phyloP scores from a whole-genome alignment of 2,888 invertebrate species.

The Drosophila crucigera region DNA sequence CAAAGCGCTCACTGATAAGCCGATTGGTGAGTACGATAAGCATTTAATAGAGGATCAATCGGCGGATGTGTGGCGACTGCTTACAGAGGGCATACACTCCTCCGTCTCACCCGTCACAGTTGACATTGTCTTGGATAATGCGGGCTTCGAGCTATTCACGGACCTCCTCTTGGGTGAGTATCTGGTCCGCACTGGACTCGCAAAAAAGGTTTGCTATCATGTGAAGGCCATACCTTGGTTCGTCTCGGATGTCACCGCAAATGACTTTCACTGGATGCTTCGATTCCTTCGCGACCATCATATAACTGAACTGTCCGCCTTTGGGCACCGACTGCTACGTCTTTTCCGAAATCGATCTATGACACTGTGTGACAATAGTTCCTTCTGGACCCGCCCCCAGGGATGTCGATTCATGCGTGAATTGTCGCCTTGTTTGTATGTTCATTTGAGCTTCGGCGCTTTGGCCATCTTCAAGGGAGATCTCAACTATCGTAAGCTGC shows the following conservation, averaged over 20 bases:
- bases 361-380: slow-evolving; percentile 86
- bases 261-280: slow-evolving; percentile 91
- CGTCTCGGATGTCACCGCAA: slow-evolving; percentile 92
- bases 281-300: slow-evolving; percentile 83
- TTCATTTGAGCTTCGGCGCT: slow-evolving; percentile 88
- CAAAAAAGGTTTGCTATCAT: slow-evolving; percentile 90
- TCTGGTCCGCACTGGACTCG: slow-evolving; percentile 88
- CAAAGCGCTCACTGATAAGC: slow-evolving; percentile 86
- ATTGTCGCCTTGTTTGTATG: slow-evolving; percentile 89
- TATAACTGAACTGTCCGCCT: slow-evolving; percentile 62
- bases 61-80: slow-evolving; percentile 86
- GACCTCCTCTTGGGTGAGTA: slow-evolving; percentile 95
- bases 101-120: slow-evolving; percentile 85
- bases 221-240: slow-evolving; percentile 97
- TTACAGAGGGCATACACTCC: slow-evolving; percentile 32
- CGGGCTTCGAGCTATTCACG: slow-evolving; percentile 95
- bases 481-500: slow-evolving; percentile 96
- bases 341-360: slow-evolving; percentile 86
- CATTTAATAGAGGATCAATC: slow-evolving; percentile 89
- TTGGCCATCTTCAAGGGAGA: slow-evolving; percentile 96
- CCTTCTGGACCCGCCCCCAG: slow-evolving; percentile 95
- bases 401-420: slow-evolving; percentile 91
- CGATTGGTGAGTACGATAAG: slow-evolving; percentile 86
- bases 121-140: slow-evolving; percentile 95
- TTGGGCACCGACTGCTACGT: slow-evolving; percentile 88